Evolutionary conservation across 2,113 vertebrate species (phyloP), one percentile per base, ranked within the genome.

Genomic region (Origma solitaria): DNA sequence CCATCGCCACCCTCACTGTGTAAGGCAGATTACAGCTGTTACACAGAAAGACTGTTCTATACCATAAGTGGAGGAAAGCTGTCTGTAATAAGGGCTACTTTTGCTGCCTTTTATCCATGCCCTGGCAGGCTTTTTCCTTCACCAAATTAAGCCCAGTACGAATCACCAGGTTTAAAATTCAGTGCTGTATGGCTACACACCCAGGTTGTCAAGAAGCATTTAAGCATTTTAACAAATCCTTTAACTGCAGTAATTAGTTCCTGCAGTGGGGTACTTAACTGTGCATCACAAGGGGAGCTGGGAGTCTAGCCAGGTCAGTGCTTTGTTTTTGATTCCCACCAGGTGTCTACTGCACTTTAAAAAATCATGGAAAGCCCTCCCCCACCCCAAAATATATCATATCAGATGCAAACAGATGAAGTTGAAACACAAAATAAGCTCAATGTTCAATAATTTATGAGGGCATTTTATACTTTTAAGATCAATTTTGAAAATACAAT

Each of bases 171-270:
- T 88, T 76, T 38, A 79, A 93, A 87, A 60, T 33, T 30, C 23
- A 33, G 31, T 61, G 53, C 40, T 76, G 4, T 33, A 68, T 27
- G 17, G 27, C 21, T 66, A 40, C 49, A 69, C 22, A 76, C 40
- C 6, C 84, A 85, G 25, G 61, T 14, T 79, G 54, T 79, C 90
- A 93, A 49, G 70, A 91, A 71, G 45, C 13, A 90, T 80, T 93
- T 62, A 70, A 72, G 85, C 68, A 70, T 77, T 94, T 96, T 76
- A 54, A 81, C 75, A 94, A 92, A 88, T 83, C 62, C 45, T 77
- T 94, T 81, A 82, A 72, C 71, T 2, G 7, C 15, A 73, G 33
- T 83, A 87, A 94, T 93, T 88, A 83, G 50, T 77, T 88, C 68
- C 60, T 90, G 15, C 28, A 61, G 50, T 42, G n/a, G 21, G 13